Conservation (phyloP, 2,888 invertebrate species). For the Hoplodrina ambigua region DNA sequence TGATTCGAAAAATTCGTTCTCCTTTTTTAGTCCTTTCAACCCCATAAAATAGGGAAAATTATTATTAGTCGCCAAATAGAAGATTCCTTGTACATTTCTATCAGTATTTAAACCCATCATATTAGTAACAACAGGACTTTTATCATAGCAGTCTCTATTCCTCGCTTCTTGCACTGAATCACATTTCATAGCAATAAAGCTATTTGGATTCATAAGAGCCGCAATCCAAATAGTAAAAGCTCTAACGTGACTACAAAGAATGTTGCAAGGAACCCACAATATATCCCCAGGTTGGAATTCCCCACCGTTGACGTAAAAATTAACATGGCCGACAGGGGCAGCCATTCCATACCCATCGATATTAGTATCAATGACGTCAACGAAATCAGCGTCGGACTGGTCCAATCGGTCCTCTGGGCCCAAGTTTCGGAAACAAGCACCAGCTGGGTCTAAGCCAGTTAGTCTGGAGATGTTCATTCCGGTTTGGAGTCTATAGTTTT, state of each 20-base stretch:
- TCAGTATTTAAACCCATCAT: constrained; percentile 70
- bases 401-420: constrained; percentile 79
- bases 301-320: constrained; percentile 83
- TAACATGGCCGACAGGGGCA: constrained; percentile 79
- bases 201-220: constrained; percentile 69
- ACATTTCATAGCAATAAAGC: constrained; percentile 75
- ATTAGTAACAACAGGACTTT: constrained; percentile 70
- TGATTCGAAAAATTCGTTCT: constrained; percentile 70
- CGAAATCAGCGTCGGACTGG: constrained; percentile 79
- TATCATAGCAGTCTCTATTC: constrained; percentile 70
- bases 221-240: constrained; percentile 72
- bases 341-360: constrained; percentile 82
- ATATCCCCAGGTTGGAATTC: constrained; percentile 77
- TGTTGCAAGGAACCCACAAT: constrained; percentile 69
- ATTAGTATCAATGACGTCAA: constrained; percentile 78
- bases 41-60: constrained; percentile 78
- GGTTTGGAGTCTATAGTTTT: constrained; percentile 73
- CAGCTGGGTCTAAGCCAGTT: constrained; percentile 79
- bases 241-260: constrained; percentile 73
- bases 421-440: constrained; percentile 81
- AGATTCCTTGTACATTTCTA: constrained; percentile 69
- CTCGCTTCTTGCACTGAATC: constrained; percentile 75
- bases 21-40: constrained; percentile 74
- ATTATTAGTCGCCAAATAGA: constrained; percentile 71
- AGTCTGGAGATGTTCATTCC: constrained; percentile 75